phyloP scores from a whole-genome alignment of 1,140 invertebrate genomes.

The Micrasema minimum region DNA sequence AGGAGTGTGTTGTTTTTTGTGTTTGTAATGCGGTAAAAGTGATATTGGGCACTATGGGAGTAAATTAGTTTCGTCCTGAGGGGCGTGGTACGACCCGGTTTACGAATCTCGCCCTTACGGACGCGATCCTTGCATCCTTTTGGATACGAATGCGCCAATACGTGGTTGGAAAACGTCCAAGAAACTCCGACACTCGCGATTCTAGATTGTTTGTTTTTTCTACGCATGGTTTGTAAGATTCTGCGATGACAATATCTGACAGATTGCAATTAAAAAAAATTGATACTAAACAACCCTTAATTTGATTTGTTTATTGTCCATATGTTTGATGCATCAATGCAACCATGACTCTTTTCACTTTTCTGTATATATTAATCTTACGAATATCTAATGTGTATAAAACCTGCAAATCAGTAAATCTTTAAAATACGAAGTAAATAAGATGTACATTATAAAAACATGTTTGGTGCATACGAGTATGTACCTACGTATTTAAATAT shows the following conservation, averaged over 20 bases:
- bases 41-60: conserved; percentile 4
- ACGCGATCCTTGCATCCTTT: conserved; percentile 35
- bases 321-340: too few relatives aligned
- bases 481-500: too few relatives aligned
- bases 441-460: too few relatives aligned
- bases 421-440: too few relatives aligned
- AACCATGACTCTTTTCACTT: too few relatives aligned
- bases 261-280: not conserved
- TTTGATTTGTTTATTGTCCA: too few relatives aligned
- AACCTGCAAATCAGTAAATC: too few relatives aligned
- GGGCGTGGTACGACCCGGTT: conserved; percentile 42
- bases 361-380: too few relatives aligned
- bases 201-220: conserved; percentile 35
- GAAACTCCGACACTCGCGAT: conserved; percentile 1
- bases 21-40: not conserved
- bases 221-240: conserved; percentile 7
- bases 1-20: too few relatives aligned
- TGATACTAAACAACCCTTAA: too few relatives aligned
- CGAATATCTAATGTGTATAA: too few relatives aligned
- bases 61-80: conserved; percentile 35
- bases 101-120: conserved; percentile 39
- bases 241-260: conserved; percentile 7
- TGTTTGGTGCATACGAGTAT: too few relatives aligned
- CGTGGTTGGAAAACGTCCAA: conserved; percentile 34
- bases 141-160: conserved; percentile 31